A percentile compares a stretch with the other conserved stretches of the same genome.
These are phyloP conservation scores for Nemotelus pantherinus DNA, from an alignment of 2,888 invertebrate genomes.

Conservation along the genomic window DNA sequence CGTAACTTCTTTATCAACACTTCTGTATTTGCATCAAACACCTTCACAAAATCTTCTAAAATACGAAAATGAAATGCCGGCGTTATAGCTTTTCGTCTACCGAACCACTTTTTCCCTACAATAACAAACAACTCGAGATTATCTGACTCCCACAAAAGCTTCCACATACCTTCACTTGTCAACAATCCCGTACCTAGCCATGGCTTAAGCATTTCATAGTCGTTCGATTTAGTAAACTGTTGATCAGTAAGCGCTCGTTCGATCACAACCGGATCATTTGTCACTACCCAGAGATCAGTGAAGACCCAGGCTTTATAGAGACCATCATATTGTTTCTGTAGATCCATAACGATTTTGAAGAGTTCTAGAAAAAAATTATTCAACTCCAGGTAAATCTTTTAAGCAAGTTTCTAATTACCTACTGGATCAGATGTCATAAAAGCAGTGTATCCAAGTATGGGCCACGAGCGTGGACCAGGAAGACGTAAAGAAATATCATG, in stretches of 20 bases:
- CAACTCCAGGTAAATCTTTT: neutral
- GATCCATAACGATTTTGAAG: conserved; percentile 16
- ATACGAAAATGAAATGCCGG: conserved; percentile 81
- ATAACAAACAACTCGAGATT: neutral
- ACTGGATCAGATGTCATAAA: conserved; percentile 32
- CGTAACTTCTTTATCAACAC: conserved; percentile 65
- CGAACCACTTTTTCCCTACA: conserved; percentile 67
- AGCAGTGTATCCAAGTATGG: conserved; percentile 44
- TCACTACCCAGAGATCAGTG: conserved; percentile 43
- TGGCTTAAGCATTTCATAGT: conserved; percentile 48
- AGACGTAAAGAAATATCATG: conserved; percentile 38
- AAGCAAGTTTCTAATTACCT: conserved; percentile 36
- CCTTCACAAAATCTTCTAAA: conserved; percentile 72
- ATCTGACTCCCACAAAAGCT: neutral
- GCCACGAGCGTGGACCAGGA: conserved; percentile 44
- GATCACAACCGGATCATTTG: conserved; percentile 44
- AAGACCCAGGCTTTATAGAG: conserved; percentile 47
- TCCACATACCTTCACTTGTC: conserved; percentile 47
- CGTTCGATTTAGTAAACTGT: conserved; percentile 46
- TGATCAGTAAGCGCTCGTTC: conserved; percentile 46
- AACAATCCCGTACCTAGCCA: conserved; percentile 51
- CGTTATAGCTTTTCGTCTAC: conserved; percentile 73
- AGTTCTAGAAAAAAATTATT: conserved; percentile 29
- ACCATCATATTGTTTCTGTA: conserved; percentile 36
- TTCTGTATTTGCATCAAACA: conserved; percentile 71